Conservation (phyloP, 2,797 vertebrate genomes). For the Poeciliopsis turneri region DNA sequence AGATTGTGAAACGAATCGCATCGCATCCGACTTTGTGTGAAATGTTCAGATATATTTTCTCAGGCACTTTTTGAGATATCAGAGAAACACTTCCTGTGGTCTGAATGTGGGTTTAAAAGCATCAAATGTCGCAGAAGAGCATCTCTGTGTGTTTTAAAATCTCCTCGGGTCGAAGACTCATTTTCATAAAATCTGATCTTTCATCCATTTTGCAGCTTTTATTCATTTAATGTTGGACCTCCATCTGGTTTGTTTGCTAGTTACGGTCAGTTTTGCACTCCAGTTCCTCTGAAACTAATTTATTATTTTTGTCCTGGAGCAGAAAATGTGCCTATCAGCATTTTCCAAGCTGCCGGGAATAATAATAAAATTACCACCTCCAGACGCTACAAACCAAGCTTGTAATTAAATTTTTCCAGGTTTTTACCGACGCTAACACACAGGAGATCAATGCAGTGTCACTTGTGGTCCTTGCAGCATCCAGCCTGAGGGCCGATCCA, state of each 20-base stretch:
- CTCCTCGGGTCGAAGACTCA: background rate
- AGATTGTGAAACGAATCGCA: slow-evolving; percentile 12
- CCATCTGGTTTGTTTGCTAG: slow-evolving; percentile 21
- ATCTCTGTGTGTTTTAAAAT: background rate
- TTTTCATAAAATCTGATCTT: background rate
- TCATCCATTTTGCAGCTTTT: slow-evolving; percentile 15
- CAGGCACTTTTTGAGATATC: slow-evolving; percentile 68
- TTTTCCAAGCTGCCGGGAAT: slow-evolving; percentile 14
- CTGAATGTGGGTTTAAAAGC: slow-evolving; percentile 3
- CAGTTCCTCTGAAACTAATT: slow-evolving; percentile 13
- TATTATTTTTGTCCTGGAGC: background rate
- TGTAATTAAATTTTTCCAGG: background rate
- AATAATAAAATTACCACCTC: background rate
- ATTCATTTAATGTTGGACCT: slow-evolving; percentile 5
- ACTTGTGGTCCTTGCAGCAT: background rate
- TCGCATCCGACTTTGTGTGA: slow-evolving; percentile 36
- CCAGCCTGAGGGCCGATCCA: background rate
- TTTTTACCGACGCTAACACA: background rate
- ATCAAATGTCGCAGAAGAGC: background rate
- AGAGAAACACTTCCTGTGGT: slow-evolving; percentile 34
- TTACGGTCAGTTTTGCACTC: slow-evolving; percentile 18
- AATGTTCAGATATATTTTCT: slow-evolving; percentile 37
- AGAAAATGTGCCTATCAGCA: slow-evolving; percentile 12
- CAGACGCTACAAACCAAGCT: background rate
- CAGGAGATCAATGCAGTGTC: background rate